These are phyloP conservation scores for Lates japonicus DNA, from an alignment of 2,797 vertebrate genomes.

Conservation along the genomic window DNA sequence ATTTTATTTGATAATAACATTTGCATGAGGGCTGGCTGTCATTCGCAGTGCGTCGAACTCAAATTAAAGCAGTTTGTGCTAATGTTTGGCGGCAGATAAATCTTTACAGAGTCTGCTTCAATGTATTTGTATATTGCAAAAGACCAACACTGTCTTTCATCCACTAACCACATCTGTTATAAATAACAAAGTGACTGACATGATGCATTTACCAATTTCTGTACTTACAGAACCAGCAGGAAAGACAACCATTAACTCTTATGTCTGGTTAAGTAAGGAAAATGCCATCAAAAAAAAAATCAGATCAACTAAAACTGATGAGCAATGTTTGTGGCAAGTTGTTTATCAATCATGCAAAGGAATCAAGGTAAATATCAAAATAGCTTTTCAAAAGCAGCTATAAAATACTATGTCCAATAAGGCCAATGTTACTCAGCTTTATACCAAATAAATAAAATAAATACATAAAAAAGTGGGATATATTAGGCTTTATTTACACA, in stretches of 20 bases:
- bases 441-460: too few species aligned
- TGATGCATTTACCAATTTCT: neutral
- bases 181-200: neutral
- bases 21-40: conserved; percentile 15
- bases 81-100: neutral
- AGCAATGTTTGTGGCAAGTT: too few species aligned
- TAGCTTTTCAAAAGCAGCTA: too few species aligned
- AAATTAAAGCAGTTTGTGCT: conserved; percentile 15
- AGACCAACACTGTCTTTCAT: conserved; percentile 1
- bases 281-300: too few species aligned
- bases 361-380: too few species aligned
- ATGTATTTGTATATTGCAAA: neutral
- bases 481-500: too few species aligned
- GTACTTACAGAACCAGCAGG: neutral
- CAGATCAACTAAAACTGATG: too few species aligned
- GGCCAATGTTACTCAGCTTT: too few species aligned
- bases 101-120: neutral
- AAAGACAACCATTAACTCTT: neutral
- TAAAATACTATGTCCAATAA: too few species aligned
- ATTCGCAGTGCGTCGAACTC: neutral
- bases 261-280: neutral
- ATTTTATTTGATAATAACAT: conserved; percentile 30
- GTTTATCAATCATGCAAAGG: too few species aligned
- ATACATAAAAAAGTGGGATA: too few species aligned
- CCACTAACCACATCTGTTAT: neutral